These are phyloP conservation scores for Adelosebastes latens DNA, from an alignment of 2,797 vertebrate species.

Conservation along the genomic window DNA sequence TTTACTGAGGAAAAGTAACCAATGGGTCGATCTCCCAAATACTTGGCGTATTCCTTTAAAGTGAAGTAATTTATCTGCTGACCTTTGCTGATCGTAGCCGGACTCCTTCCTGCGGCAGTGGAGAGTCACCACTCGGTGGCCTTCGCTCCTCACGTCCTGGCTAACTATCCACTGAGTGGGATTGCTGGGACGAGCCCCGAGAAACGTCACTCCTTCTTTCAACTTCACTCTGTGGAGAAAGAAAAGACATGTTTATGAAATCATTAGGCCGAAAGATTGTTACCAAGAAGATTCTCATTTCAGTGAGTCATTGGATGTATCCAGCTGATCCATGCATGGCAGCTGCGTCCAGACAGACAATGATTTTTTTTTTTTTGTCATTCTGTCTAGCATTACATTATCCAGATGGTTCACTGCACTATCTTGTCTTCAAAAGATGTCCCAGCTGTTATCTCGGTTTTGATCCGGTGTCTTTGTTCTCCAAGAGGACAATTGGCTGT, in stretches of 20 bases:
- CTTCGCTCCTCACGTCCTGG: constrained; percentile 91
- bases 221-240: constrained; percentile 89
- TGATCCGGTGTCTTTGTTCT: constrained; percentile 34
- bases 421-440: constrained; percentile 46
- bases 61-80: constrained; percentile 37
- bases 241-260: background rate
- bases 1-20: background rate
- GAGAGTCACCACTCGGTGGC: constrained; percentile 88
- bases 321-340: constrained; percentile 32
- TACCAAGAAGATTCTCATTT: constrained; percentile 18
- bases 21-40: background rate
- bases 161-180: constrained; percentile 91
- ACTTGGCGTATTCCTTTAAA: background rate
- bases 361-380: constrained; percentile 2
- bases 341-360: constrained; percentile 40
- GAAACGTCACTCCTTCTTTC: constrained; percentile 93
- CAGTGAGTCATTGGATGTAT: constrained; percentile 12
- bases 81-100: constrained; percentile 86
- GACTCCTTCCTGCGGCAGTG: constrained; percentile 90
- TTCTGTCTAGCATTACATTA: constrained; percentile 33
- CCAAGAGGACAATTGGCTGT: constrained; percentile 21
- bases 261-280: background rate
- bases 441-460: constrained; percentile 52
- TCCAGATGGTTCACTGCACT: constrained; percentile 52
- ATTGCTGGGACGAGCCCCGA: constrained; percentile 87